Conservation (phyloP, 2,797 vertebrate genomes). For the Microctenopoma lineatum region DNA sequence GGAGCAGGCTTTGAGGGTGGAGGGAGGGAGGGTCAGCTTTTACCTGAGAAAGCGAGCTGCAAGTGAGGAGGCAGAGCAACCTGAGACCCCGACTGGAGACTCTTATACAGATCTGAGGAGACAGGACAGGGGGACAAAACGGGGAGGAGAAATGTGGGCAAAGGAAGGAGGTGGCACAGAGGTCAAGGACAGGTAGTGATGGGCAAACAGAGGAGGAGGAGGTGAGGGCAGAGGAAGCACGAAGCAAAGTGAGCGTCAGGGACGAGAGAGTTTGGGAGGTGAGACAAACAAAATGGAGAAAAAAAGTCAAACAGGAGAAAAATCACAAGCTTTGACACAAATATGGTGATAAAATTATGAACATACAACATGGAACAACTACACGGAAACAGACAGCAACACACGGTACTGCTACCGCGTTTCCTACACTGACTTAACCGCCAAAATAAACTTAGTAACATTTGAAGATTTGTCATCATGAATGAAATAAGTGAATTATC, state of each 20-base stretch:
- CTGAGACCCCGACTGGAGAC: constrained; percentile 96
- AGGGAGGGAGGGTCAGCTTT: constrained; percentile 61
- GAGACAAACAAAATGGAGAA: constrained; percentile 65
- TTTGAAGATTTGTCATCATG: too few species aligned
- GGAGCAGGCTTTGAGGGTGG: constrained; percentile 41
- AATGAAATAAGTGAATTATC: too few species aligned
- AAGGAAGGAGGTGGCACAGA: constrained; percentile 16
- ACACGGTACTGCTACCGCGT: background rate
- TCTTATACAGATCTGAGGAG: constrained; percentile 95
- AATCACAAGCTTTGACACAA: constrained; percentile 51
- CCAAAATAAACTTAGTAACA: too few species aligned
- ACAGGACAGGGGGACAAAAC: constrained; percentile 61
- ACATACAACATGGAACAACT: constrained; percentile 52
- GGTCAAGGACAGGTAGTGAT: constrained; percentile 7
- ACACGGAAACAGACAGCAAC: constrained; percentile 31
- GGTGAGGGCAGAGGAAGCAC: constrained; percentile 9
- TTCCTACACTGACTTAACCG: too few species aligned
- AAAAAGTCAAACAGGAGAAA: constrained; percentile 61
- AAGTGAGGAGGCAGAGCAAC: constrained; percentile 94
- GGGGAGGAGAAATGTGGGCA: constrained; percentile 1
- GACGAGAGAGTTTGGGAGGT: constrained; percentile 34
- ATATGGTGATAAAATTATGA: constrained; percentile 57
- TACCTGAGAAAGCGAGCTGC: constrained; percentile 96
- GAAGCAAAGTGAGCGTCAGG: constrained; percentile 2
- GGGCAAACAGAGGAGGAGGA: constrained; percentile 26